Evolutionary conservation across 2,113 vertebrate species (phyloP), one percentile per base, ranked within the genome.

Genomic region (Struthio camelus): DNA sequence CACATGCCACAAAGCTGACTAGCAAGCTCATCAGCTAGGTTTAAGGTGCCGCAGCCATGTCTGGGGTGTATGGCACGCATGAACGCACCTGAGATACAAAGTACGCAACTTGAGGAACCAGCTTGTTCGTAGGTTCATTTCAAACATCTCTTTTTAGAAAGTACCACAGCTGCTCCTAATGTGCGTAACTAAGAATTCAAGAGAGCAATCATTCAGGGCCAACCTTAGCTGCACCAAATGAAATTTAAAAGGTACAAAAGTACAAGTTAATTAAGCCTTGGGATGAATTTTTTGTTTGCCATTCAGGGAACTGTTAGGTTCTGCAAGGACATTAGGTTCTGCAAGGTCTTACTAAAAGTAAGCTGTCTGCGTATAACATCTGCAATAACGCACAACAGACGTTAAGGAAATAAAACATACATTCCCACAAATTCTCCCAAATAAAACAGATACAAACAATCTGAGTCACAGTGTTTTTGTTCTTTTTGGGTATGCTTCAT

Each of bases 361-460:
- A 96, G 92, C 89, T 81, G 77, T 80, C 93, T 89, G 89, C 67
- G 30, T 86, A 93, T 70, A 93, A 84, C 89, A 91, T 94, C 89
- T 88, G 92, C 77, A 97, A 24, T 77, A 95, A 93, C 10, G 14
- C 92, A 94, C 2, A 17, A 84, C 4, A 75, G 84, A 93, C 12
- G 8, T 94, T 90, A 79, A 95, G 76, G 53, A 77, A 95, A 61
- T 78, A 85, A 89, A 94, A 84, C 72, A 85, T 72, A 88, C 90
- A 93, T 94, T 93, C 77, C 89, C 87, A 93, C 13, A 79, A 87
- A 83, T 90, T 87, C 50, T 85, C 93, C 80, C 76, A 86, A 95
- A 94, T 89, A 86, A 93, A 92, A 73, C 40, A 88, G 81, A 85
- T n/a, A 93, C 59, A 87, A 86, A 91, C 61, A 75, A 84, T 92